Conservation (phyloP, 2,888 invertebrate species). For the Eutolmus rufibarbis region DNA sequence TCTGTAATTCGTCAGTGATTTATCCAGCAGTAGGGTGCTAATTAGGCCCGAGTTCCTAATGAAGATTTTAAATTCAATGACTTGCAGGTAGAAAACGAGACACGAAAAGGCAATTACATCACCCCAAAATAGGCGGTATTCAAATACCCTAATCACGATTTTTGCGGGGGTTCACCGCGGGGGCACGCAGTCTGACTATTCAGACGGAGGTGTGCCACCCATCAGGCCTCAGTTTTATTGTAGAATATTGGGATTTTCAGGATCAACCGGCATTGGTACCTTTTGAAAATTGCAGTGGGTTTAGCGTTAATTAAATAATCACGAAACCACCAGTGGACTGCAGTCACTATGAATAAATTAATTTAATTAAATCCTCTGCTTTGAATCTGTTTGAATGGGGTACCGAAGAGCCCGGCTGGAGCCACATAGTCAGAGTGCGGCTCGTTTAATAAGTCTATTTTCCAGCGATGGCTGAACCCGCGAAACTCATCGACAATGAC, state of each 20-base stretch:
- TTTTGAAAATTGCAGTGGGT: neutral
- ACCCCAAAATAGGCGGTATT: neutral
- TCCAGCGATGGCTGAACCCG: neutral
- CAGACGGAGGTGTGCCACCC: neutral
- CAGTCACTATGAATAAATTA: neutral
- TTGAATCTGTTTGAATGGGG: neutral
- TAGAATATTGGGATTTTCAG: neutral
- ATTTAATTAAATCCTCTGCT: neutral
- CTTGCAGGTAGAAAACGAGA: neutral
- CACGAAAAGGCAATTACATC: neutral
- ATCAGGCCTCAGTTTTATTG: neutral
- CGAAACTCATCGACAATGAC: neutral
- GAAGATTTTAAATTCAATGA: neutral
- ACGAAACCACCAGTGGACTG: neutral
- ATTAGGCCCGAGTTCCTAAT: neutral
- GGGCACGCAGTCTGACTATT: neutral
- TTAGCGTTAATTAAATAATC: neutral
- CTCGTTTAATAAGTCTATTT: neutral
- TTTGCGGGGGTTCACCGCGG: neutral
- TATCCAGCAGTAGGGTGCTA: neutral
- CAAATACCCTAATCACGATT: neutral
- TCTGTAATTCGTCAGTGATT: neutral
- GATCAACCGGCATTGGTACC: neutral
- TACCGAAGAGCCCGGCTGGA: neutral
- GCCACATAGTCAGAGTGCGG: neutral